Conservation (phyloP, 2,888 invertebrate species). For the Pycnomerus fuliginosus region DNA sequence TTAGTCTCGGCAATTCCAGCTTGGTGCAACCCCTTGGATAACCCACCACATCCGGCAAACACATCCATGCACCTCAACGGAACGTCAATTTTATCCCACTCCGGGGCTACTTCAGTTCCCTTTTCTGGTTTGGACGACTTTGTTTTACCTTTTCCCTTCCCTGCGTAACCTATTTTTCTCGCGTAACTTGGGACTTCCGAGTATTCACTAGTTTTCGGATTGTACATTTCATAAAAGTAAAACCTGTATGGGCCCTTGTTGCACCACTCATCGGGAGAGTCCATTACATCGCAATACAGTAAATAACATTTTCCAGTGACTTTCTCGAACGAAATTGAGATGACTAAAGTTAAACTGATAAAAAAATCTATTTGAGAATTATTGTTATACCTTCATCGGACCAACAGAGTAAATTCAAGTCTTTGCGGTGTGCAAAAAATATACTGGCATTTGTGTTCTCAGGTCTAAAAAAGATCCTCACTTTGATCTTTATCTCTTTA, state of each 20-base stretch:
- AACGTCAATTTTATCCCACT: constrained; percentile 49
- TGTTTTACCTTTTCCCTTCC: constrained; percentile 63
- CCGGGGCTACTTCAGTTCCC: constrained; percentile 37
- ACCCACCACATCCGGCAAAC: constrained; percentile 84
- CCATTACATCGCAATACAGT: constrained; percentile 61
- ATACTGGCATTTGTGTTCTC: constrained; percentile 69
- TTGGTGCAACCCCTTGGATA: constrained; percentile 72
- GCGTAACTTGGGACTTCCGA: constrained; percentile 64
- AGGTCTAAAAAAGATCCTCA: constrained; percentile 72
- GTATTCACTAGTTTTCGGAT: constrained; percentile 57
- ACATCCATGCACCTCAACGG: constrained; percentile 73
- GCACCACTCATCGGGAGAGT: constrained; percentile 61
- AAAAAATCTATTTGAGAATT: background rate
- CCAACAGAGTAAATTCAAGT: constrained; percentile 76
- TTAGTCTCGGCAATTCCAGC: constrained; percentile 67
- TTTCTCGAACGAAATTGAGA: constrained; percentile 58
- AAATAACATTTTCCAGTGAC: constrained; percentile 72
- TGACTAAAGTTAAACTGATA: constrained; percentile 47
- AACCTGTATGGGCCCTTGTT: constrained; percentile 66
- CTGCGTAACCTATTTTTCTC: constrained; percentile 57
- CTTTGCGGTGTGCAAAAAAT: constrained; percentile 59
- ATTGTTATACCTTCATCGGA: constrained; percentile 75
- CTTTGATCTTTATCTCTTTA: constrained; percentile 61
- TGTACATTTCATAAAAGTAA: constrained; percentile 72
- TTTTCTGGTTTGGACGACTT: constrained; percentile 52